Conservation (phyloP, 1,140 invertebrate genomes). For the Drosophila varians region DNA sequence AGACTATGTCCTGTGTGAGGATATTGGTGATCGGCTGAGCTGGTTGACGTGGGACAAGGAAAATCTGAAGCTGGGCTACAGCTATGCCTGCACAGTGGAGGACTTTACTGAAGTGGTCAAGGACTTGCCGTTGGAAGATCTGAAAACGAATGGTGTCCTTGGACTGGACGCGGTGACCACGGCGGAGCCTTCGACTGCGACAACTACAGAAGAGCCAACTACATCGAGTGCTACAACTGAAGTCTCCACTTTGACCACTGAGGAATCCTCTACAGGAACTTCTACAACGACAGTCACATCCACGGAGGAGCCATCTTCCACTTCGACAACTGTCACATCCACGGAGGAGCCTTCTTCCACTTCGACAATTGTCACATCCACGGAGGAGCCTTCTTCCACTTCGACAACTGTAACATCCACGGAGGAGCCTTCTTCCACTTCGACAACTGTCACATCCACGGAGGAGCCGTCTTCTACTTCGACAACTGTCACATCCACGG, state of each 20-base stretch:
- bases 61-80: slow-evolving; percentile 85
- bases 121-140: slow-evolving; percentile 73
- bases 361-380: background rate
- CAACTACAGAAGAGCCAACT: slow-evolving; percentile 22
- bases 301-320: slow-evolving; percentile 8
- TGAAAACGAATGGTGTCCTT: slow-evolving; percentile 67
- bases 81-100: slow-evolving; percentile 87
- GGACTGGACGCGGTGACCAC: slow-evolving; percentile 59
- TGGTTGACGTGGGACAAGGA: slow-evolving; percentile 85
- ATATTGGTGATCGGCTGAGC: slow-evolving; percentile 84
- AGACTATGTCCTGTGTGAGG: slow-evolving; percentile 84
- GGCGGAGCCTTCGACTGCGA: slow-evolving; percentile 6
- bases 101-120: slow-evolving; percentile 85
- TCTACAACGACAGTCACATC: background rate
- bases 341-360: background rate
- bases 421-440: background rate
- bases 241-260: slow-evolving; percentile 1
- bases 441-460: slow-evolving; percentile 1
- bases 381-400: background rate
- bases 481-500: background rate
- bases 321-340: background rate
- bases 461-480: slow-evolving; percentile 8
- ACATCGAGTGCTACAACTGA: slow-evolving; percentile 2
- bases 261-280: slow-evolving; percentile 7
- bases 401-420: slow-evolving; percentile 3